Evolutionary conservation across 2,113 vertebrate genomes (phyloP).

Genomic region (Chaenocephalus aceratus): DNA sequence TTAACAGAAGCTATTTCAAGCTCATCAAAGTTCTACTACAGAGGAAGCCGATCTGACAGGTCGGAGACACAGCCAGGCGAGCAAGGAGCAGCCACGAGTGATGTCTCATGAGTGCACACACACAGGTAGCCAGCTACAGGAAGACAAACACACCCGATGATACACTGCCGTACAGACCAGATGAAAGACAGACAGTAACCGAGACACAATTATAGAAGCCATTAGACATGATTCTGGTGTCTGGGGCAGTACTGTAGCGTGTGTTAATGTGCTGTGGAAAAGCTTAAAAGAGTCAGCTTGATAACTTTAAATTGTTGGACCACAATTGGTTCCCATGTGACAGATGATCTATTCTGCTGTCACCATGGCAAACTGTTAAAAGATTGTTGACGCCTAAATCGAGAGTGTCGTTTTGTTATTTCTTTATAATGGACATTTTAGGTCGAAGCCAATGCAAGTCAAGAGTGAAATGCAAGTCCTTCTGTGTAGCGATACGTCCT

Average conservation of each 20-base stretch:
- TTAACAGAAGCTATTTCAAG: conserved; percentile 65
- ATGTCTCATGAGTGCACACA: conserved; percentile 42
- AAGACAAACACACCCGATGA: conserved; percentile 37
- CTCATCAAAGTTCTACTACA: conserved; percentile 64
- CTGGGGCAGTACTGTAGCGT: conserved; percentile 6
- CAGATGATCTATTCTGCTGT: conserved; percentile 39
- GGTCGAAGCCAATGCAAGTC: conserved; percentile 11
- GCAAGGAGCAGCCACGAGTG: conserved; percentile 32
- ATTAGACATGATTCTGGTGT: conserved; percentile 36
- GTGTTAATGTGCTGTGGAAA: conserved; percentile 38
- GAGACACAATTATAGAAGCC: conserved; percentile 49
- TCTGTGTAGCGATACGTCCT: conserved; percentile 30
- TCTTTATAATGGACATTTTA: conserved; percentile 22
- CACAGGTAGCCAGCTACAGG: conserved; percentile 38
- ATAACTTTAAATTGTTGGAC: conserved; percentile 41
- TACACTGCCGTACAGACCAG: conserved; percentile 27
- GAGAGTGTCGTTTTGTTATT: conserved; percentile 14
- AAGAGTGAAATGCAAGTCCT: conserved; percentile 7
- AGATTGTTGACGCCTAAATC: conserved; percentile 25
- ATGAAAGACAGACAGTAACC: conserved; percentile 15
- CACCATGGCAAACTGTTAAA: conserved; percentile 32
- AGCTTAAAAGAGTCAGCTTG: conserved; percentile 31
- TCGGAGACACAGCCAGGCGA: conserved; percentile 40
- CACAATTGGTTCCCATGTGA: conserved; percentile 34
- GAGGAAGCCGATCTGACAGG: conserved; percentile 67